Conservation (phyloP, 2,797 vertebrate species). For the Fratercula arctica region DNA sequence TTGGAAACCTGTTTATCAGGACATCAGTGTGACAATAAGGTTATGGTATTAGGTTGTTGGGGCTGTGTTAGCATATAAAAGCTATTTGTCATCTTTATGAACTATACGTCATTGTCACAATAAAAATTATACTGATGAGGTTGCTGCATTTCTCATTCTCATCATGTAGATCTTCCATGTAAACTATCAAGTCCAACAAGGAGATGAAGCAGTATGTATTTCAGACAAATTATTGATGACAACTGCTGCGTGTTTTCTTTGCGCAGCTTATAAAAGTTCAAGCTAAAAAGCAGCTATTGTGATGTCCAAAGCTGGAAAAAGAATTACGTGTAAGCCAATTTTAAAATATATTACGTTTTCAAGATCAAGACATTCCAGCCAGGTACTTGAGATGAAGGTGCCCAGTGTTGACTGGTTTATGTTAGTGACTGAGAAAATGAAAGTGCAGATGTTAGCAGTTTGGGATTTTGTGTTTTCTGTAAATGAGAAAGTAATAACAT, state of each 20-base stretch:
- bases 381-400: background rate
- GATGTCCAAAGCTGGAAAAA: background rate
- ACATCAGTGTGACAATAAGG: background rate
- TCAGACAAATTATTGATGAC: background rate
- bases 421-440: background rate
- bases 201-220: background rate
- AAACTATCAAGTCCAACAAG: background rate
- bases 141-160: background rate
- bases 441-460: background rate
- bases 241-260: background rate
- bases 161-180: background rate
- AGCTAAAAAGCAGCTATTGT: background rate
- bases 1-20: constrained; percentile 31
- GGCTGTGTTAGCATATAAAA: background rate
- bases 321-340: background rate
- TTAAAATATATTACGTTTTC: background rate
- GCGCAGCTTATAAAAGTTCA: background rate
- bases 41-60: background rate
- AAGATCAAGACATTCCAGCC: background rate
- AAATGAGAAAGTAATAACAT: background rate
- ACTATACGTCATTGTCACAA: background rate
- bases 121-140: constrained; percentile 10
- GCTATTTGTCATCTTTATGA: constrained; percentile 11
- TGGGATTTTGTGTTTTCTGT: background rate
- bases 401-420: background rate